Conservation (phyloP, 2,888 invertebrate species). For the Eretmocerus hayati region DNA sequence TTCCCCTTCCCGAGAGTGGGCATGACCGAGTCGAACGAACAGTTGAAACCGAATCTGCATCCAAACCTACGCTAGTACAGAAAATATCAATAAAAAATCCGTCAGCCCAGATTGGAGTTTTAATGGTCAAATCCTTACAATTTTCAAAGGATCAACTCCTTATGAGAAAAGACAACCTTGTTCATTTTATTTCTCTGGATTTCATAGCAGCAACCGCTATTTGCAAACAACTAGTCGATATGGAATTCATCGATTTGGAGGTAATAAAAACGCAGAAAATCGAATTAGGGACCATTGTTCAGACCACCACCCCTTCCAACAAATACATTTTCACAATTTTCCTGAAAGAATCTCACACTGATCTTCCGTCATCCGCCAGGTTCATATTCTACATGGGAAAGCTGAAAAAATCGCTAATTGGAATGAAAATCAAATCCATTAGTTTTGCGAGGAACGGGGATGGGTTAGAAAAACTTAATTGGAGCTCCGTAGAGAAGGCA, state of each 20-base stretch:
- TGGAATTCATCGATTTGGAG: not conserved
- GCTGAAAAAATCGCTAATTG: too few species aligned
- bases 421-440: not conserved
- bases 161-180: not conserved
- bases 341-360: not conserved
- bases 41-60: too few species aligned
- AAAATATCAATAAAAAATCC: too few species aligned
- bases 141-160: conserved; percentile 3
- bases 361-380: too few species aligned
- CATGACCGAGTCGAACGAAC: too few species aligned
- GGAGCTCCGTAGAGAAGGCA: not conserved
- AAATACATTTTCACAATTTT: not conserved
- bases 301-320: not conserved
- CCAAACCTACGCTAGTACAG: too few species aligned
- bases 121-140: too few species aligned
- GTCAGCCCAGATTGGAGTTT: too few species aligned
- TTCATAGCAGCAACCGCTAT: not conserved
- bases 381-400: too few species aligned
- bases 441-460: not conserved
- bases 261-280: not conserved
- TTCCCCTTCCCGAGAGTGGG: too few species aligned
- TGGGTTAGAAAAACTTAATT: not conserved
- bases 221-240: not conserved
- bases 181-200: conserved; percentile 3
- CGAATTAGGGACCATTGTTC: not conserved